Conservation (phyloP, 2,113 vertebrate genomes). For the Podilymbus podiceps region DNA sequence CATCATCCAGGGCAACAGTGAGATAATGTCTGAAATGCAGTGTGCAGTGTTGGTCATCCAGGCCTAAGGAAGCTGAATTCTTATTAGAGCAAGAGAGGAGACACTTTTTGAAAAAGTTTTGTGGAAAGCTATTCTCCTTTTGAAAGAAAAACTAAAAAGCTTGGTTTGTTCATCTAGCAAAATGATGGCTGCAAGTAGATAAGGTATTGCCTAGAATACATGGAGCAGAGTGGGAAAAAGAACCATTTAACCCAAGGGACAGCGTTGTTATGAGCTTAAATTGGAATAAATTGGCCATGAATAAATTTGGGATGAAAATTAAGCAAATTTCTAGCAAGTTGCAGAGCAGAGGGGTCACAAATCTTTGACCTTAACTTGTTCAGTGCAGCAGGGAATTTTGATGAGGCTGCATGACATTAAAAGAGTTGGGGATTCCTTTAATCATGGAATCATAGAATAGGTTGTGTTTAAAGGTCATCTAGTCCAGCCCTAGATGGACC, state of each 20-base stretch:
- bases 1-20: neutral
- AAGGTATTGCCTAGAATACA: neutral
- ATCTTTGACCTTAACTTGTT: constrained; percentile 1
- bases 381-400: neutral
- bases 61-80: neutral
- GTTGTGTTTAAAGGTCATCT: no score
- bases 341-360: neutral
- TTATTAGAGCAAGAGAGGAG: neutral
- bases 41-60: neutral
- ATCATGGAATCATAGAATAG: no score
- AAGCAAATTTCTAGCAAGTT: neutral
- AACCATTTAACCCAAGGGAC: neutral
- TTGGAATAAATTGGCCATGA: neutral
- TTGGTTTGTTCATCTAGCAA: neutral
- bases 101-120: neutral
- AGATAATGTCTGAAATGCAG: neutral
- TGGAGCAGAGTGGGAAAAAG: neutral
- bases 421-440: neutral
- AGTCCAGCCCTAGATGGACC: no score
- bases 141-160: neutral
- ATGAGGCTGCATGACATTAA: neutral
- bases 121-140: neutral
- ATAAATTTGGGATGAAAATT: constrained; percentile 19
- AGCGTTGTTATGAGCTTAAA: neutral
- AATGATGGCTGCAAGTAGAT: neutral